A percentile compares a stretch with the other conserved stretches of the same genome.
phyloP scores from a whole-genome alignment of 2,888 invertebrate genomes.

The Morpho deidamia region DNA sequence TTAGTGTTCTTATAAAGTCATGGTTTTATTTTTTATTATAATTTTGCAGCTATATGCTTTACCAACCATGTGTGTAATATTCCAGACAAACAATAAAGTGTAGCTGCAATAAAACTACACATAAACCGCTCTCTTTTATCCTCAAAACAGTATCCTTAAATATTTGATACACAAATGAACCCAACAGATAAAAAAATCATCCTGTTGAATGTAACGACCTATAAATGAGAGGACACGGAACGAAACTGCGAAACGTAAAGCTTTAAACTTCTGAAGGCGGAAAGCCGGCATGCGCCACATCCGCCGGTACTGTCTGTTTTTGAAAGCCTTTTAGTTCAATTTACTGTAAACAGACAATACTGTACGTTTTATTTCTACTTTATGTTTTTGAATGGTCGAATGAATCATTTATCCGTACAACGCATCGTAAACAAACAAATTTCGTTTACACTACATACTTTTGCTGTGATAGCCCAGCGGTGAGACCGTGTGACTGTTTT shows the following conservation, averaged over 20 bases:
- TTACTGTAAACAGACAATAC: constrained; percentile 59
- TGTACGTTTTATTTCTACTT: constrained; percentile 43
- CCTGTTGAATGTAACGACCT: constrained; percentile 15
- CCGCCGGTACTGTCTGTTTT: constrained; percentile 54
- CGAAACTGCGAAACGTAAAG: constrained; percentile 52
- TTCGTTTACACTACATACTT: neutral
- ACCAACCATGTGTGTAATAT: too few species aligned
- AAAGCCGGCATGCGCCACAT: constrained; percentile 59
- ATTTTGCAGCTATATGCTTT: too few species aligned
- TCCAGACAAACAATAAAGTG: too few species aligned
- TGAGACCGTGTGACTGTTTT: too few species aligned
- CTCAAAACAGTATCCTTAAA: too few species aligned
- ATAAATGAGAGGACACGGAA: constrained; percentile 41
- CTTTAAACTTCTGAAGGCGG: constrained; percentile 52
- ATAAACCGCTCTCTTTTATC: too few species aligned
- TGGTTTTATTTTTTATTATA: too few species aligned
- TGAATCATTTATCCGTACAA: neutral
- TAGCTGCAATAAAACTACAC: too few species aligned
- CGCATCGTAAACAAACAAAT: neutral
- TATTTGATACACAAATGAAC: too few species aligned
- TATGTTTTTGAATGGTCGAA: constrained; percentile 41
- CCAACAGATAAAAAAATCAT: constrained; percentile 1
- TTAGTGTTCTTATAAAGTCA: too few species aligned
- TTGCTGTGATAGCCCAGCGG: too few species aligned
- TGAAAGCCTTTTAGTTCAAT: constrained; percentile 74